phyloP scores from a whole-genome alignment of 2,113 vertebrate genomes.

The Hippoglossus stenolepis region DNA sequence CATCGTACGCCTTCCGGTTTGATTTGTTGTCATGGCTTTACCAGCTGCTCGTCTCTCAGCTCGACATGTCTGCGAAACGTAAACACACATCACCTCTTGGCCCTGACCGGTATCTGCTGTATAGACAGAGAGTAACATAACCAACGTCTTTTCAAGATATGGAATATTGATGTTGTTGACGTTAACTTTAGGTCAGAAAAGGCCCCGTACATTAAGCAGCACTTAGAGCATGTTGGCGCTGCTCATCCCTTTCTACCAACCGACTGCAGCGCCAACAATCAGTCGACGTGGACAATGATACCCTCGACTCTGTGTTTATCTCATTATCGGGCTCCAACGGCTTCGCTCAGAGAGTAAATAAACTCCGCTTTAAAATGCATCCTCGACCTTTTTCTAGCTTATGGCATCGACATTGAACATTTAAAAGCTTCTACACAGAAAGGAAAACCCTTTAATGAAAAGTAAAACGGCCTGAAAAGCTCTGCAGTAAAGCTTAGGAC shows the following conservation, averaged over 20 bases:
- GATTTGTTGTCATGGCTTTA: constrained; percentile 2
- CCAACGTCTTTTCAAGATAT: too few species aligned
- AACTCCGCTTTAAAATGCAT: neutral
- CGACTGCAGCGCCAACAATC: neutral
- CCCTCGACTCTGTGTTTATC: neutral
- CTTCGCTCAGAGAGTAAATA: neutral
- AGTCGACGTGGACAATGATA: neutral
- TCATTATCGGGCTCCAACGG: neutral
- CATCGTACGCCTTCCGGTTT: neutral
- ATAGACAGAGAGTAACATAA: neutral
- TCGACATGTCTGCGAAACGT: constrained; percentile 2
- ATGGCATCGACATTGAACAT: neutral
- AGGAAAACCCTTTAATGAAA: neutral
- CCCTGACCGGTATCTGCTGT: neutral
- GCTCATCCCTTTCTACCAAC: neutral
- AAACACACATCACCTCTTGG: neutral
- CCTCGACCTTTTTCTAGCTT: neutral
- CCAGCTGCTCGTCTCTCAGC: constrained; percentile 12
- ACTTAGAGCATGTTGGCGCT: neutral
- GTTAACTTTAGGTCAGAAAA: neutral
- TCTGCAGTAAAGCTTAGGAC: too few species aligned
- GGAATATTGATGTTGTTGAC: too few species aligned
- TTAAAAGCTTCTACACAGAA: neutral
- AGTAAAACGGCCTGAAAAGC: neutral
- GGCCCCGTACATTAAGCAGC: neutral